phyloP scores from a whole-genome alignment of 2,888 invertebrate genomes.

The Clivina fossor region DNA sequence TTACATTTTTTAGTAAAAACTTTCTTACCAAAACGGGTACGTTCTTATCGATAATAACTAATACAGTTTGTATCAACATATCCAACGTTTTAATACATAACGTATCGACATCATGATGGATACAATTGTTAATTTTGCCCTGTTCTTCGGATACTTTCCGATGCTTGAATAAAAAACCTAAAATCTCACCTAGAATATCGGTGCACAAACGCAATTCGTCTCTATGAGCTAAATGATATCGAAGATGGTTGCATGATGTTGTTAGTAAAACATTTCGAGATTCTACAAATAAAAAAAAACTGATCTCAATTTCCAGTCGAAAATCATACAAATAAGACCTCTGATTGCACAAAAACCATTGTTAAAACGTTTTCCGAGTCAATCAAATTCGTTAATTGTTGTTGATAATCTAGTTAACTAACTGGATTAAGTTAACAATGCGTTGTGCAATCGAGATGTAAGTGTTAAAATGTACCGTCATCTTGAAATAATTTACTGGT shows the following conservation, averaged over 20 bases:
- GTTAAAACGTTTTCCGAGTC: too few relatives aligned
- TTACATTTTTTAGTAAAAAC: too few relatives aligned
- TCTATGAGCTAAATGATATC: conserved; percentile 77
- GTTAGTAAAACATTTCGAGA: conserved; percentile 81
- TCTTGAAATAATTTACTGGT: conserved; percentile 73
- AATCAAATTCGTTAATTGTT: too few relatives aligned
- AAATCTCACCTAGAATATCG: conserved; percentile 83
- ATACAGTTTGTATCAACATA: conserved; percentile 81
- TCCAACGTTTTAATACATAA: conserved; percentile 79
- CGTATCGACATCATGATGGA: conserved; percentile 80
- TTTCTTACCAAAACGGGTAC: conserved; percentile 64
- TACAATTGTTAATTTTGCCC: conserved; percentile 62
- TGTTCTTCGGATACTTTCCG: conserved; percentile 54
- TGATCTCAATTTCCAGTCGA: too few relatives aligned
- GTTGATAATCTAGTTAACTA: too few relatives aligned
- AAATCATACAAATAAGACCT: too few relatives aligned
- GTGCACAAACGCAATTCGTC: conserved; percentile 84
- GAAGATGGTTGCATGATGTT: conserved; percentile 82
- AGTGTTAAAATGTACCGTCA: conserved; percentile 59
- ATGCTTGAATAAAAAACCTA: conserved; percentile 64
- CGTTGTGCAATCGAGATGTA: too few relatives aligned
- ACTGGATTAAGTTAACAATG: too few relatives aligned
- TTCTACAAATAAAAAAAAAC: too few relatives aligned
- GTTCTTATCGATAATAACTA: conserved; percentile 78
- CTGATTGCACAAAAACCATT: too few relatives aligned